Evolutionary conservation across 1,140 invertebrate species (phyloP).

Genomic region (Uloborus diversus): DNA sequence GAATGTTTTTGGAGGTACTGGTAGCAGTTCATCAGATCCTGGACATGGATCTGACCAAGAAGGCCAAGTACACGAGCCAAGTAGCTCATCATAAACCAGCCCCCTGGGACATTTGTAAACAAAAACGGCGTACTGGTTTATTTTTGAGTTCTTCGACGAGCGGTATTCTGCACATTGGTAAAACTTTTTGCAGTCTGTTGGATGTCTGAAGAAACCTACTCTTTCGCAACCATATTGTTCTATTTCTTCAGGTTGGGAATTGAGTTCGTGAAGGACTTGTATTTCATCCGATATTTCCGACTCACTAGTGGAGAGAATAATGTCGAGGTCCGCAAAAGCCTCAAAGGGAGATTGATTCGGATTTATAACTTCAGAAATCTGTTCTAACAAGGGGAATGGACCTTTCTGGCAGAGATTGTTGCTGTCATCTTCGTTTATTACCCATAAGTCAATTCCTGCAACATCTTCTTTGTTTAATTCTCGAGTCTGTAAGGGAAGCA

Average conservation of each 20-base stretch:
- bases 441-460: conserved; percentile 68
- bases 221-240: conserved; percentile 76
- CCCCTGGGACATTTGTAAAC: conserved; percentile 84
- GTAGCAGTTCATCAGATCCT: conserved; percentile 71
- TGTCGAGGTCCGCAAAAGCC: conserved; percentile 27
- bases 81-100: conserved; percentile 78
- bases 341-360: not conserved
- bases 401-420: conserved; percentile 61
- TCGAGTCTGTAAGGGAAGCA: too few species aligned
- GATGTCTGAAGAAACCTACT: conserved; percentile 83
- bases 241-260: conserved; percentile 60
- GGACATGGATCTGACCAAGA: conserved; percentile 75
- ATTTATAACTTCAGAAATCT: conserved; percentile 27
- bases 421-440: conserved; percentile 64
- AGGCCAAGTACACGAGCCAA: conserved; percentile 80
- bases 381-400: conserved; percentile 55
- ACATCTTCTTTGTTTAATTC: conserved; percentile 67
- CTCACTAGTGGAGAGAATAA: conserved; percentile 11
- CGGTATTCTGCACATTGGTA: conserved; percentile 75
- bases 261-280: conserved; percentile 74
- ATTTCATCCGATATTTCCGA: conserved; percentile 49
- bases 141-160: conserved; percentile 76
- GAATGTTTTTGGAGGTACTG: conserved; percentile 72
- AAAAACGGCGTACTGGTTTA: conserved; percentile 78
- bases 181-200: conserved; percentile 79